A percentile compares a stretch with the other conserved stretches of the same genome.
Evolutionary conservation across 2,888 invertebrate genomes (phyloP).

Genomic region (Mystacides longicornis): DNA sequence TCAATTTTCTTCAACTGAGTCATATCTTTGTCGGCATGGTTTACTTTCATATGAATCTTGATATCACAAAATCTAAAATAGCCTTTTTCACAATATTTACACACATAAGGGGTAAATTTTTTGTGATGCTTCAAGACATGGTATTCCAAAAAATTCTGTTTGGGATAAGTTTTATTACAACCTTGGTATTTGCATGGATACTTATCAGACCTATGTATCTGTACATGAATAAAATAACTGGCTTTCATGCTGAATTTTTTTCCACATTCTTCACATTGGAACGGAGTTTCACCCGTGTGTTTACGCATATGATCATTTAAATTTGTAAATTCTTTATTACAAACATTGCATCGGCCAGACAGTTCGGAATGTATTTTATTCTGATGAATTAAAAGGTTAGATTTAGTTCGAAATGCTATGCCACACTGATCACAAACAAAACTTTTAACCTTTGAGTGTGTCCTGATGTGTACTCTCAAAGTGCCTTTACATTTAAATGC

Average conservation of each 20-base stretch:
- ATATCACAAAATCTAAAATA: conserved; percentile 43
- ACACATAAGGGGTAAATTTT: conserved; percentile 41
- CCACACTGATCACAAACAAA: conserved; percentile 38
- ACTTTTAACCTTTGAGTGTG: conserved; percentile 40
- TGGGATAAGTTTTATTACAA: conserved; percentile 41
- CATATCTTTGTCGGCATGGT: conserved; percentile 10
- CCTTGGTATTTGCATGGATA: conserved; percentile 42
- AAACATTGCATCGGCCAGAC: conserved; percentile 39
- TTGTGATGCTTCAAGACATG: conserved; percentile 44
- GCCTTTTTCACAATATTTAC: conserved; percentile 40
- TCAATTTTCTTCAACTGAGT: background rate
- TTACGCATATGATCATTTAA: conserved; percentile 50
- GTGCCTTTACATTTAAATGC: conserved; percentile 18
- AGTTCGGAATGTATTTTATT: conserved; percentile 21
- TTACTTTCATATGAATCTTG: conserved; percentile 33
- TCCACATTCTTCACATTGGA: conserved; percentile 37
- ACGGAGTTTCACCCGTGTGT: conserved; percentile 50
- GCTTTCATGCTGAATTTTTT: conserved; percentile 36
- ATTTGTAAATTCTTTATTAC: conserved; percentile 48
- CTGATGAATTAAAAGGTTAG: conserved; percentile 21
- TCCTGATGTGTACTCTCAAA: conserved; percentile 30
- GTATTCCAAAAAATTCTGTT: conserved; percentile 41
- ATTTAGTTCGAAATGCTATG: conserved; percentile 19
- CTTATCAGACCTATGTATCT: conserved; percentile 41
- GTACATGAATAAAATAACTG: conserved; percentile 39